Conservation (phyloP, 2,113 vertebrate genomes). For the Saccopteryx bilineata region DNA sequence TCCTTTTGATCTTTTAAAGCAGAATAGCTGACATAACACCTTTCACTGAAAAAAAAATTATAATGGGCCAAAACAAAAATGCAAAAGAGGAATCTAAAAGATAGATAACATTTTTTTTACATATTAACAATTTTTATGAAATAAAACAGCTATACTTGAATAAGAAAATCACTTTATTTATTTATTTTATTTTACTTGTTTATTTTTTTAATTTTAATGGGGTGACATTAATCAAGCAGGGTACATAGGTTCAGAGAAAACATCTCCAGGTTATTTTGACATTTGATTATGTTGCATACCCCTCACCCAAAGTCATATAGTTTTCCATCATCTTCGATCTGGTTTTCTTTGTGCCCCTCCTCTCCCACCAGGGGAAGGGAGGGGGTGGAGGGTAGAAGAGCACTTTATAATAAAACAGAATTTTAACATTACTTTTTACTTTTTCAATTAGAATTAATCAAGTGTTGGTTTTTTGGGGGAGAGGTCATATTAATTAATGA, state of each 20-base stretch:
- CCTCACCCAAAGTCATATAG: no score
- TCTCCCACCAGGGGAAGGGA: no score
- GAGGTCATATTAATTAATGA: background rate
- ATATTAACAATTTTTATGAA: constrained; percentile 15
- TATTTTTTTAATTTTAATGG: no score
- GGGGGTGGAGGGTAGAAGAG: background rate
- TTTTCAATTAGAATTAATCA: constrained; percentile 1
- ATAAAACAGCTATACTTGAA: background rate
- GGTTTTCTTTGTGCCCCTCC: no score
- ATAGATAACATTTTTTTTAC: background rate
- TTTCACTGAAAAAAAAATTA: background rate
- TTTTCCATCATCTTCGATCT: no score
- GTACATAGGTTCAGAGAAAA: no score
- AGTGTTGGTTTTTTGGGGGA: background rate
- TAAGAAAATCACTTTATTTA: background rate
- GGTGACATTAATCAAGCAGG: no score
- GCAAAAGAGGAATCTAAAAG: background rate
- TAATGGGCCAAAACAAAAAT: background rate
- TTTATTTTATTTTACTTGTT: no score
- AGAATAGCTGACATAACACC: background rate
- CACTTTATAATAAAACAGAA: background rate
- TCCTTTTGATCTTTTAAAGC: background rate
- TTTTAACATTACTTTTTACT: constrained; percentile 22
- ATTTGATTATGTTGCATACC: no score
- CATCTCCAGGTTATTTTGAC: no score